phyloP scores from a whole-genome alignment of 2,888 invertebrate genomes.

The Choristoneura rosaceana region DNA sequence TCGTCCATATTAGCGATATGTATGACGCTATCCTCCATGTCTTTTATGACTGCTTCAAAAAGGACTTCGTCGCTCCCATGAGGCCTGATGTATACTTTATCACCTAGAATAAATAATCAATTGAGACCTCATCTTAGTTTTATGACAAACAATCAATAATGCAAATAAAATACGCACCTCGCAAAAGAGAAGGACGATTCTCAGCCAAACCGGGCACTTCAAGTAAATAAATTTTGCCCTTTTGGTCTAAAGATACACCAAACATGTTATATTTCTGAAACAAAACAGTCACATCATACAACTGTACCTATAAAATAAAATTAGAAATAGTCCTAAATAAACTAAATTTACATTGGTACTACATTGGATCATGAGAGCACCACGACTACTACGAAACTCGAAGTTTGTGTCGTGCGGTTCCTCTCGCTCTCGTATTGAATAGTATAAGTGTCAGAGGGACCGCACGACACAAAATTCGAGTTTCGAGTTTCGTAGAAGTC shows the following conservation, averaged over 20 bases:
- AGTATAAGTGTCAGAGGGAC: too few species aligned
- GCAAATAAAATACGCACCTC: slow-evolving; percentile 55
- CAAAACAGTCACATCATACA: slow-evolving; percentile 19
- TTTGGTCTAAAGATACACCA: slow-evolving; percentile 54
- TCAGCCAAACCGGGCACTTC: slow-evolving; percentile 88
- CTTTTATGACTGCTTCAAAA: slow-evolving; percentile 71
- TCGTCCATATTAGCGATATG: slow-evolving; percentile 64
- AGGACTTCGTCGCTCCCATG: slow-evolving; percentile 54
- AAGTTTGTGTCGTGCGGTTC: too few species aligned
- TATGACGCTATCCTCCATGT: slow-evolving; percentile 68
- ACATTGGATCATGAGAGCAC: too few species aligned
- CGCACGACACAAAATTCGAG: too few species aligned
- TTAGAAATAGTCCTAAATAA: too few species aligned
- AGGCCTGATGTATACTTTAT: slow-evolving; percentile 75
- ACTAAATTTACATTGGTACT: too few species aligned
- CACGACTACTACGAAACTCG: too few species aligned
- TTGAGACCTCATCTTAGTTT: not conserved
- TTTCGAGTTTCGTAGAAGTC: too few species aligned
- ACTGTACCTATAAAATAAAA: too few species aligned
- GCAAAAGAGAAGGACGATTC: slow-evolving; percentile 87
- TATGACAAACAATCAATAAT: not conserved
- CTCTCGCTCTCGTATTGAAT: too few species aligned
- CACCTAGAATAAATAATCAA: slow-evolving; percentile 69
- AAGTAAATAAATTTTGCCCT: slow-evolving; percentile 71
- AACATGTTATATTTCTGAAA: slow-evolving; percentile 72